Percentiles rank a stretch among this genome's conserved stretches.
Conservation (phyloP, 1,140 invertebrate genomes). For the Archegozetes longisetosus region DNA sequence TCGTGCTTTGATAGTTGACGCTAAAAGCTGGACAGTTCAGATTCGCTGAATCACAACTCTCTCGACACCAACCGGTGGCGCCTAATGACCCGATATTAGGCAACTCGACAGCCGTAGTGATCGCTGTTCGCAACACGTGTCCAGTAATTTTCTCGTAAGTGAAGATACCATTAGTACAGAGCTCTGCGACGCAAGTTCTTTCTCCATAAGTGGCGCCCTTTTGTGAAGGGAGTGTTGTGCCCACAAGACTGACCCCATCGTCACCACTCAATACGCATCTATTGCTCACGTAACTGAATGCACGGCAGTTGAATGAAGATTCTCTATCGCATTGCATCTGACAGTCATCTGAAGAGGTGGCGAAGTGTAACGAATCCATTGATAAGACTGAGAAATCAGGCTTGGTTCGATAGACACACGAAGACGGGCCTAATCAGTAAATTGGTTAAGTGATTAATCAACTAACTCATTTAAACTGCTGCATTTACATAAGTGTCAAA, state of each 20-base stretch:
- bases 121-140: conserved; percentile 31
- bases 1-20: conserved; percentile 31
- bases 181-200: conserved; percentile 30
- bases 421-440: conserved; percentile 28
- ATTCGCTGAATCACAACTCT: conserved; percentile 29
- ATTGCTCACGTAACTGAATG: conserved; percentile 29
- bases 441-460: too few relatives aligned
- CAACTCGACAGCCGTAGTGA: conserved; percentile 29
- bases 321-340: conserved; percentile 33
- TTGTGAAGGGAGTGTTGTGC: conserved; percentile 17
- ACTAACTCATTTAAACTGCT: too few relatives aligned
- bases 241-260: conserved; percentile 29
- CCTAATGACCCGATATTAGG: conserved; percentile 27
- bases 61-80: conserved; percentile 29
- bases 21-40: conserved; percentile 34
- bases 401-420: conserved; percentile 32
- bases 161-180: conserved; percentile 31
- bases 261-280: conserved; percentile 35
- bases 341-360: conserved; percentile 31
- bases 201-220: conserved; percentile 29
- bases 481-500: too few relatives aligned
- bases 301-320: conserved; percentile 27
- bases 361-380: conserved; percentile 35
- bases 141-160: conserved; percentile 37
- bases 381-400: conserved; percentile 31